Conservation (phyloP, 2,888 invertebrate genomes). For the Alentia gelatinosa region DNA sequence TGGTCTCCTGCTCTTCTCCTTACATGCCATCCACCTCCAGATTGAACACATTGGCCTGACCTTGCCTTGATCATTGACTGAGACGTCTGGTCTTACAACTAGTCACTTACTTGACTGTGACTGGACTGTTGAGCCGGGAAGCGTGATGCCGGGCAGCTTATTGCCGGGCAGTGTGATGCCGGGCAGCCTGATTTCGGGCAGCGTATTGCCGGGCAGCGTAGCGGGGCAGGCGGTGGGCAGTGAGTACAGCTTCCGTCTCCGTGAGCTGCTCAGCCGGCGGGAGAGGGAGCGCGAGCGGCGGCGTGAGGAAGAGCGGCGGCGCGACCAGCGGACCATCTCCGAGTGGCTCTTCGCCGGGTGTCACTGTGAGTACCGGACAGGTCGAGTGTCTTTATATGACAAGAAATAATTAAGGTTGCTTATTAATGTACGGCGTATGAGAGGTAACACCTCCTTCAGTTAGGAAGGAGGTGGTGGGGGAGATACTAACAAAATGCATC, state of each 20-base stretch:
- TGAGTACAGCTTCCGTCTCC: neutral
- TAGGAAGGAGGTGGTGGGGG: too few relatives aligned
- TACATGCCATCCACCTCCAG: neutral
- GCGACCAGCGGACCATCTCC: constrained; percentile 1
- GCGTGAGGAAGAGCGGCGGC: neutral
- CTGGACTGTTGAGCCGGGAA: neutral
- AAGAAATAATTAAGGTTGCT: too few relatives aligned
- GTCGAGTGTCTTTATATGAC: too few relatives aligned
- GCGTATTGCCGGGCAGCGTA: neutral
- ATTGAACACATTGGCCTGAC: neutral
- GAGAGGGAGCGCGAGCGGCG: neutral
- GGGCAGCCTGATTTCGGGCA: neutral
- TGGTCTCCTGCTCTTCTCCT: too few relatives aligned
- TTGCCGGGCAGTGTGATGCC: neutral
- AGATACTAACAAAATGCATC: too few relatives aligned
- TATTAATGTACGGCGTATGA: too few relatives aligned
- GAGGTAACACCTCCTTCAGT: too few relatives aligned
- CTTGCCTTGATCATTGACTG: neutral
- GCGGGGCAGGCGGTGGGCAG: neutral
- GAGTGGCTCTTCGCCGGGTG: neutral
- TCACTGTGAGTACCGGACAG: neutral
- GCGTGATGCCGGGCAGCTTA: neutral
- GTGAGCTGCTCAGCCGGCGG: neutral
- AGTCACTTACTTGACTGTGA: neutral
- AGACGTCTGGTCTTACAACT: neutral